phyloP scores from a whole-genome alignment of 1,140 invertebrate species.

The Drosophila insularis region DNA sequence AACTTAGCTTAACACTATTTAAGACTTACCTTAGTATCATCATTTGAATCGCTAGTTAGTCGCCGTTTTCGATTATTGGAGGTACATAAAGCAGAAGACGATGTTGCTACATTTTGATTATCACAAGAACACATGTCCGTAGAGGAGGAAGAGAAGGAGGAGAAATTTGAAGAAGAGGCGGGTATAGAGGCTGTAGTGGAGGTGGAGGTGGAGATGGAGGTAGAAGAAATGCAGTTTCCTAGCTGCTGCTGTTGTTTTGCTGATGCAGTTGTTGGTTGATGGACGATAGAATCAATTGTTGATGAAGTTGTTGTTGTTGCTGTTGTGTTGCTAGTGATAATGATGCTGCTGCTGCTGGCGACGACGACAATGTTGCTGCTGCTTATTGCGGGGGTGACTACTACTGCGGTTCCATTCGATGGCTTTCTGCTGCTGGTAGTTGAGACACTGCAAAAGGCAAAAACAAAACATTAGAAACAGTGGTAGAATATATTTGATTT shows the following conservation, averaged over 20 bases:
- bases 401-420: conserved; percentile 29
- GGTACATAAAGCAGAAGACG: conserved; percentile 17
- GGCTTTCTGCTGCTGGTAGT: conserved; percentile 55
- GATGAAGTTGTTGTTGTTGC: conserved; percentile 7
- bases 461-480: conserved; percentile 22
- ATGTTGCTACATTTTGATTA: conserved; percentile 44
- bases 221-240: conserved; percentile 11
- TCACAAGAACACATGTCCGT: conserved; percentile 51
- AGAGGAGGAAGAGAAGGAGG: conserved; percentile 4
- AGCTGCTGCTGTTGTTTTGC: conserved; percentile 16
- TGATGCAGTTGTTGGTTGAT: conserved; percentile 14
- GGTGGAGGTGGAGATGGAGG: conserved; percentile 2
- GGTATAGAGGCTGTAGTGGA: conserved; percentile 1
- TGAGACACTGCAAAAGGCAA: conserved; percentile 41
- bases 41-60: conserved; percentile 46
- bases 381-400: conserved; percentile 41
- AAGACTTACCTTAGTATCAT: conserved; percentile 55
- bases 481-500: neutral
- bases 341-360: conserved; percentile 36
- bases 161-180: neutral
- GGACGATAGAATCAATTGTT: conserved; percentile 4
- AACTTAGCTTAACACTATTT: too few relatives aligned
- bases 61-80: conserved; percentile 64
- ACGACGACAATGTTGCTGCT: conserved; percentile 35
- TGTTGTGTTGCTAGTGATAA: conserved; percentile 18